Percentiles rank a stretch among this genome's conserved stretches.
These are phyloP conservation scores for Timema podura DNA, from an alignment of 2,888 invertebrate species.

Conservation along the genomic window DNA sequence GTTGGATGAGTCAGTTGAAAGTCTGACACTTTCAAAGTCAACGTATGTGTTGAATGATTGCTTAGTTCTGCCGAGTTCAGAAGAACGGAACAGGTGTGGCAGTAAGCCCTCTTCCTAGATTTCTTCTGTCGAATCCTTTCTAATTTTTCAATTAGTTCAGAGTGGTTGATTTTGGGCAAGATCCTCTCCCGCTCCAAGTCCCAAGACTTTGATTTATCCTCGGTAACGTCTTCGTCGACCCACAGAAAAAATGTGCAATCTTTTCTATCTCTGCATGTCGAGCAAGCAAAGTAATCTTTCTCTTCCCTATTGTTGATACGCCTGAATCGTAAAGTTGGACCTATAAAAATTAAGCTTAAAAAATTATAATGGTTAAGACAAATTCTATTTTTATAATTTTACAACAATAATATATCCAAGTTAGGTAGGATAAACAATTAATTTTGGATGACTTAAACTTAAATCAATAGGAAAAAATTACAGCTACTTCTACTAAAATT, in stretches of 20 bases:
- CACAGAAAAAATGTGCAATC: conserved; percentile 67
- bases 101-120: conserved; percentile 55
- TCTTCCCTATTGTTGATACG: conserved; percentile 45
- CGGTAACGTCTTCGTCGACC: conserved; percentile 49
- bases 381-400: conserved; percentile 6
- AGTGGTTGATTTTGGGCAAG: conserved; percentile 52
- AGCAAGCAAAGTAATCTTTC: conserved; percentile 71
- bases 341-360: conserved; percentile 34
- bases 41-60: conserved; percentile 55
- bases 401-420: neutral
- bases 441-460: no score
- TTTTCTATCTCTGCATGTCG: conserved; percentile 76
- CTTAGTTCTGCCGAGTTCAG: conserved; percentile 41
- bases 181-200: conserved; percentile 47
- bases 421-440: no score
- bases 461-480: no score
- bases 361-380: conserved; percentile 14
- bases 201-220: conserved; percentile 46
- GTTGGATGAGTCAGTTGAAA: conserved; percentile 60
- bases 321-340: conserved; percentile 65
- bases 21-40: conserved; percentile 52
- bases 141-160: conserved; percentile 50
- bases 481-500: no score
- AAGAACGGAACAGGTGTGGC: conserved; percentile 59
- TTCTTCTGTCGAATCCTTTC: conserved; percentile 51